Evolutionary conservation across 2,113 vertebrate genomes (phyloP).

Genomic region (Siphamia tubifer): DNA sequence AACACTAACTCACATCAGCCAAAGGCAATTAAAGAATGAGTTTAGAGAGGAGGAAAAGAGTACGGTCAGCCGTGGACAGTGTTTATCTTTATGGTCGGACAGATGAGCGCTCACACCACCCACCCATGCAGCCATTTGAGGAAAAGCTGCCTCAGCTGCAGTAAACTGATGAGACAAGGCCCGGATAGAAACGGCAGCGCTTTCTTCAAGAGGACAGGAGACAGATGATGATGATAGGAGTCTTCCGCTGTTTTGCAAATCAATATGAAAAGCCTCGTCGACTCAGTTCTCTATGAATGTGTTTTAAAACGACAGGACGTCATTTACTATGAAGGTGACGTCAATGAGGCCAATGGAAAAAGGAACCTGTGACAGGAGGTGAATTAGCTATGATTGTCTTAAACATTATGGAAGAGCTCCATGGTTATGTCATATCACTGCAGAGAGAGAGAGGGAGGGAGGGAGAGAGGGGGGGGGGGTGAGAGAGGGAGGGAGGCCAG

Average conservation of each 20-base stretch:
- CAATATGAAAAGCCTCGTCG: slow-evolving; percentile 38
- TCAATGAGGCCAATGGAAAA: slow-evolving; percentile 9
- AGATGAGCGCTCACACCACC: not conserved
- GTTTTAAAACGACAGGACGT: slow-evolving; percentile 11
- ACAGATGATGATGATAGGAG: slow-evolving; percentile 16
- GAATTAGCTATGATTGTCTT: not conserved
- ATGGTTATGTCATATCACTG: not conserved
- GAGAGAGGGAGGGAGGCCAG: not conserved
- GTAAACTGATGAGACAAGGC: slow-evolving; percentile 18
- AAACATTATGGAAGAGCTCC: not conserved
- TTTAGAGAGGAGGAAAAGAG: not conserved
- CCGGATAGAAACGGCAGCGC: slow-evolving; percentile 6
- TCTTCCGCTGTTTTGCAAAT: slow-evolving; percentile 31
- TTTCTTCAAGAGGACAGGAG: not conserved
- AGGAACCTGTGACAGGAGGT: not conserved
- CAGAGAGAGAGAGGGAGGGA: too few species aligned
- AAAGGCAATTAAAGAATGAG: not conserved
- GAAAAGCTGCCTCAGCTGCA: slow-evolving; percentile 1
- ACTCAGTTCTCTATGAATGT: slow-evolving; percentile 1
- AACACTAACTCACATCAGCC: not conserved
- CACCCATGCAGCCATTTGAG: not conserved
- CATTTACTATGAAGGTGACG: slow-evolving; percentile 18
- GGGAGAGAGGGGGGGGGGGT: too few species aligned
- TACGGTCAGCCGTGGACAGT: not conserved
- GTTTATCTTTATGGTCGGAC: not conserved